phyloP scores from a whole-genome alignment of 2,113 vertebrate genomes.

The Cranoglanis bouderius region DNA sequence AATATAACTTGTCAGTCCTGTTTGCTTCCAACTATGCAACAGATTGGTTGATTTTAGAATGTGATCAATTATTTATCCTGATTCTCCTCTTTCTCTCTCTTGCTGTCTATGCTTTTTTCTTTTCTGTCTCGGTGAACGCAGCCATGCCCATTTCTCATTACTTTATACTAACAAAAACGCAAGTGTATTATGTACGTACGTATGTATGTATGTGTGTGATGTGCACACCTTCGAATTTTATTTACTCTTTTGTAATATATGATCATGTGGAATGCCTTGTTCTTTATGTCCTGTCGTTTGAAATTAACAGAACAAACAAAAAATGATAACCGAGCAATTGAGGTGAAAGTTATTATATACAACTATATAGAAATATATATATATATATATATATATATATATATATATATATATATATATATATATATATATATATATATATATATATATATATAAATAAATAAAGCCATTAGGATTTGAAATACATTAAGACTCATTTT shows the following conservation, averaged over 20 bases:
- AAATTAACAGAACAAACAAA: constrained; percentile 73
- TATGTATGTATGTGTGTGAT: constrained; percentile 54
- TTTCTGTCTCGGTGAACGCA: constrained; percentile 59
- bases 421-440: constrained; percentile 74
- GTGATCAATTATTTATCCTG: constrained; percentile 53
- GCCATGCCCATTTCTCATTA: constrained; percentile 50
- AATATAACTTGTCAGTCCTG: constrained; percentile 61
- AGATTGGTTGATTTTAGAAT: constrained; percentile 66
- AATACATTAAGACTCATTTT: constrained; percentile 61
- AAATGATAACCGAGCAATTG: constrained; percentile 76
- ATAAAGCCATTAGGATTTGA: constrained; percentile 83
- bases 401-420: constrained; percentile 78
- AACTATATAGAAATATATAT: constrained; percentile 73
- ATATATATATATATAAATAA: constrained; percentile 74
- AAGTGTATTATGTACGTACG: constrained; percentile 57
- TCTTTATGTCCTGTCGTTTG: constrained; percentile 78
- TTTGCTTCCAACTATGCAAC: constrained; percentile 81
- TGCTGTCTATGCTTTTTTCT: constrained; percentile 56
- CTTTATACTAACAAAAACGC: constrained; percentile 64
- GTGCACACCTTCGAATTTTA: constrained; percentile 58
- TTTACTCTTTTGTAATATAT: constrained; percentile 79
- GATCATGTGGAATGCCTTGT: constrained; percentile 80
- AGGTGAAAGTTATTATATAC: constrained; percentile 72
- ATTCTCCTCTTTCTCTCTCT: constrained; percentile 34
- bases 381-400: constrained; percentile 73